These are phyloP conservation scores for Drosophila watanabei DNA, from an alignment of 1,140 invertebrate genomes.

Conservation along the genomic window DNA sequence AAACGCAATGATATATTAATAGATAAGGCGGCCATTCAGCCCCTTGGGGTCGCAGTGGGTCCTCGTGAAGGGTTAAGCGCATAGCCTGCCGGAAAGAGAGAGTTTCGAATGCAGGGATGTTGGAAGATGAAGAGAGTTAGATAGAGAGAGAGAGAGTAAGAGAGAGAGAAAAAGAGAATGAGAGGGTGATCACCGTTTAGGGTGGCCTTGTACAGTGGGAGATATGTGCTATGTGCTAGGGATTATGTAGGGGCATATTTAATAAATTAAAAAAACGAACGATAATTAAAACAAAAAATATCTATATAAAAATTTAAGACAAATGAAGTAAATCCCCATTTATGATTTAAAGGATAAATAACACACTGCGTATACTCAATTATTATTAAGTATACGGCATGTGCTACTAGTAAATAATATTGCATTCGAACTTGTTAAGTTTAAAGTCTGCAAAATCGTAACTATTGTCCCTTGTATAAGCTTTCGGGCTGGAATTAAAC, in stretches of 20 bases:
- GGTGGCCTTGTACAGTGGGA: conserved; percentile 32
- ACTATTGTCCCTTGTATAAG: too few species aligned
- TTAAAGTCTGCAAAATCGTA: neutral
- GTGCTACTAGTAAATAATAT: neutral
- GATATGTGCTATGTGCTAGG: too few species aligned
- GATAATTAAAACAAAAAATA: neutral
- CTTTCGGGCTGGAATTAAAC: neutral
- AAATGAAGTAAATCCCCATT: neutral
- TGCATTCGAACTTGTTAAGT: neutral
- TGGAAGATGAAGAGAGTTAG: neutral
- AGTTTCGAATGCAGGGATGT: conserved; percentile 12
- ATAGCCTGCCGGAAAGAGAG: conserved; percentile 14
- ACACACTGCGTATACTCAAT: neutral
- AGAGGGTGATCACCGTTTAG: conserved; percentile 40
- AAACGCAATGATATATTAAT: conserved; percentile 39
- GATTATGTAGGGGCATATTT: too few species aligned
- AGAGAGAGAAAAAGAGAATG: conserved; percentile 10
- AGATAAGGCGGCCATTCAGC: conserved; percentile 32
- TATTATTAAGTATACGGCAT: conserved; percentile 8
- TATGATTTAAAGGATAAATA: neutral
- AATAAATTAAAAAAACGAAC: too few species aligned
- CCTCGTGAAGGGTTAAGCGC: conserved; percentile 27
- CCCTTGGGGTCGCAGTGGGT: neutral
- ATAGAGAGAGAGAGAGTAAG: neutral
- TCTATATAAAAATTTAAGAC: too few species aligned